A percentile compares a stretch with the other conserved stretches of the same genome.
These are phyloP conservation scores for Toxostoma redivivum DNA, from an alignment of 2,113 vertebrate genomes.

Conservation along the genomic window DNA sequence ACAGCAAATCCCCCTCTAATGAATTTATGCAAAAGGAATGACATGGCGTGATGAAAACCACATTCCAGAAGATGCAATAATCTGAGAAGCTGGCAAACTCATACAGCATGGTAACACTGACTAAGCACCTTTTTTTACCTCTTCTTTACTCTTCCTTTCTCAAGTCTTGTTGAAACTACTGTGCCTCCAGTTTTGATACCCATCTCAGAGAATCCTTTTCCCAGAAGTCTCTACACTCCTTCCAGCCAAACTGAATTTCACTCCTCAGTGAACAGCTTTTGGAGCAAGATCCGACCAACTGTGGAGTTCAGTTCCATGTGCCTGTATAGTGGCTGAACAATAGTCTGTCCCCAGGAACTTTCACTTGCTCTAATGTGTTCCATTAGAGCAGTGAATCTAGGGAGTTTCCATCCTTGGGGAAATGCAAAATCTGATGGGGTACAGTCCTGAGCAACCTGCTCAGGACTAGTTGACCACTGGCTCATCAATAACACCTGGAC, in stretches of 20 bases:
- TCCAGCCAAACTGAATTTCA: background rate
- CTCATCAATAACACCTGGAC: background rate
- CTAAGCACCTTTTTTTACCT: background rate
- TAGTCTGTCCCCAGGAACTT: background rate
- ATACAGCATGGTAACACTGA: background rate
- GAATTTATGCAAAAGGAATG: conserved; percentile 9
- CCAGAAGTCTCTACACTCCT: background rate
- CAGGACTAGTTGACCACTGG: background rate
- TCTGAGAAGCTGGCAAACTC: background rate
- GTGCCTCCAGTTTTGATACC: background rate
- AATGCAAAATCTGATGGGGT: background rate
- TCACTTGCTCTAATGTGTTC: background rate
- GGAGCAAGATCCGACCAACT: background rate
- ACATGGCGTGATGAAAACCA: background rate
- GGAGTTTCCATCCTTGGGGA: background rate
- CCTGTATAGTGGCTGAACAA: background rate
- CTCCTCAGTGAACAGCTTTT: background rate
- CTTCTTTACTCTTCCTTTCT: background rate
- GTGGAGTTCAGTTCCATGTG: background rate
- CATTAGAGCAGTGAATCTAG: background rate
- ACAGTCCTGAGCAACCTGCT: background rate
- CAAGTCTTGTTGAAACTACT: background rate
- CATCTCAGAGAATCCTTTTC: background rate
- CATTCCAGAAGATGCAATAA: conserved; percentile 7
- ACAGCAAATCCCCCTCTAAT: conserved; percentile 5